Percentiles rank a stretch among this genome's conserved stretches.
These are phyloP conservation scores for Eupithecia abbreviata DNA, from an alignment of 2,888 invertebrate species.

Conservation along the genomic window DNA sequence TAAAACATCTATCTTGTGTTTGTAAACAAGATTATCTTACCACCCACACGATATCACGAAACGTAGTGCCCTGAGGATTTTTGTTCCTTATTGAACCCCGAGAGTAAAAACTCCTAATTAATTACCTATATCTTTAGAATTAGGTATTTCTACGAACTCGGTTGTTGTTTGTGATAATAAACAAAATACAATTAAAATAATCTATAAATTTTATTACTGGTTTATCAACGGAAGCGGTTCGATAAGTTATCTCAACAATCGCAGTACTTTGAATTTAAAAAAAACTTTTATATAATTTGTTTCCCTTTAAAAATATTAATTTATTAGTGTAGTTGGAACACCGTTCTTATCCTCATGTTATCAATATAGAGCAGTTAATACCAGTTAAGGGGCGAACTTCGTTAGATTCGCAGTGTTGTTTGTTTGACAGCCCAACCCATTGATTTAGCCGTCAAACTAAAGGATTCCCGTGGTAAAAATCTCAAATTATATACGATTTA, in stretches of 20 bases:
- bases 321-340: constrained; percentile 29
- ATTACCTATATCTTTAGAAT: neutral
- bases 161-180: neutral
- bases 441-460: no score
- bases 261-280: constrained; percentile 29
- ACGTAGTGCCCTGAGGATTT: neutral
- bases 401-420: no score
- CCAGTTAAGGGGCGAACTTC: neutral
- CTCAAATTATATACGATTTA: no score
- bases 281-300: constrained; percentile 31
- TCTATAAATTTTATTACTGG: constrained; percentile 25
- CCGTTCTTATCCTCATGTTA: constrained; percentile 25
- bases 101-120: neutral
- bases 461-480: no score
- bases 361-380: constrained; percentile 29
- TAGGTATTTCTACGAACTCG: neutral
- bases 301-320: constrained; percentile 31
- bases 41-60: neutral
- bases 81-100: neutral
- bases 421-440: no score
- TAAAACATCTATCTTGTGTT: neutral
- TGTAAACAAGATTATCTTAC: neutral
- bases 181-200: constrained; percentile 19
- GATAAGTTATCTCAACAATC: constrained; percentile 37
- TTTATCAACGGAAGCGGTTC: constrained; percentile 33